Evolutionary conservation across 2,888 invertebrate species (phyloP).

Genomic region (Mesorhabditis spiculigera): DNA sequence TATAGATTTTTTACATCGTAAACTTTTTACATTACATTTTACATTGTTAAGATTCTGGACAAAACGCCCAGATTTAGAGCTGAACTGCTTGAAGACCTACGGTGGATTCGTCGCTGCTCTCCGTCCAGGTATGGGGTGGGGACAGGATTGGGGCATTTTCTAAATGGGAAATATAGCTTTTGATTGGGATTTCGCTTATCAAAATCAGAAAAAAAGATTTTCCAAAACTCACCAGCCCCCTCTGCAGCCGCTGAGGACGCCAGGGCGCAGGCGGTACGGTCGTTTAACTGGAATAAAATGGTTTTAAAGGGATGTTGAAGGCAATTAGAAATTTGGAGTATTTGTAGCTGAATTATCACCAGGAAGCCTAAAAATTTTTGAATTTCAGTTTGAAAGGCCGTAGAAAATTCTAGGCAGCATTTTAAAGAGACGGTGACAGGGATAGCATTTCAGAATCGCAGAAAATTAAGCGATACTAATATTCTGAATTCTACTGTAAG

Average conservation of each 20-base stretch:
- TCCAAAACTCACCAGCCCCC: conserved; percentile 5
- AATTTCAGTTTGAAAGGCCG: background rate
- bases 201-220: background rate
- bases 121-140: conserved; percentile 36
- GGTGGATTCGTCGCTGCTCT: conserved; percentile 6
- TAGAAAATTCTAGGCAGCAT: background rate
- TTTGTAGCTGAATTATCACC: too few species aligned
- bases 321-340: background rate
- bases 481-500: too few species aligned
- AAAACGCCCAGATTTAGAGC: too few species aligned
- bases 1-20: too few species aligned
- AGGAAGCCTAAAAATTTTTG: too few species aligned
- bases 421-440: too few species aligned
- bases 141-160: conserved; percentile 24
- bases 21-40: too few species aligned
- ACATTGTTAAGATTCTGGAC: too few species aligned
- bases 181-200: background rate
- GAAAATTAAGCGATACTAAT: too few species aligned
- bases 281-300: too few species aligned
- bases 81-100: background rate
- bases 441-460: too few species aligned
- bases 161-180: background rate
- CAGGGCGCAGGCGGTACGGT: background rate
- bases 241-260: background rate
- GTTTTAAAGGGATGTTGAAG: too few species aligned